Percentiles rank a stretch among this genome's conserved stretches.
Evolutionary conservation across 2,113 vertebrate genomes (phyloP).

Genomic region (Capra hircus): DNA sequence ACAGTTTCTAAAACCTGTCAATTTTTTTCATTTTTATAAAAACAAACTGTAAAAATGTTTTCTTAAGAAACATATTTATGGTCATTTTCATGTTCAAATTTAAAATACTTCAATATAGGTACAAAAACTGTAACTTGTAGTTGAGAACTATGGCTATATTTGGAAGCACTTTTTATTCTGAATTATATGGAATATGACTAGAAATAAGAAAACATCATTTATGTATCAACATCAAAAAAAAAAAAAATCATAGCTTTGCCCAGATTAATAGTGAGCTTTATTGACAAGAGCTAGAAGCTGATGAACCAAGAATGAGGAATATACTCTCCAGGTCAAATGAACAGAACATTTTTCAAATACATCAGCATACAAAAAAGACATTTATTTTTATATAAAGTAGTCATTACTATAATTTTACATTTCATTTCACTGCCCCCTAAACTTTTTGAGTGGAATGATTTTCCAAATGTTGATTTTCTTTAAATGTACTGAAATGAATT

Average conservation of each 20-base stretch:
- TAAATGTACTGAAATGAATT: background rate
- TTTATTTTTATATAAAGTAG: background rate
- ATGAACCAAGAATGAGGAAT: background rate
- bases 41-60: slow-evolving; percentile 12
- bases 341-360: background rate
- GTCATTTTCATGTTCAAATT: background rate
- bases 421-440: background rate
- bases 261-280: background rate
- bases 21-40: slow-evolving; percentile 51
- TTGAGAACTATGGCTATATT: background rate
- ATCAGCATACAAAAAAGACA: background rate
- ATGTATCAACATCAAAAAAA: background rate
- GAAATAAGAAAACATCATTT: background rate
- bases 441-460: slow-evolving; percentile 19
- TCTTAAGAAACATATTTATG: background rate
- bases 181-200: background rate
- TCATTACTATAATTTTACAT: background rate
- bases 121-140: background rate
- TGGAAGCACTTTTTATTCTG: background rate
- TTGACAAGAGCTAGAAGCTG: background rate
- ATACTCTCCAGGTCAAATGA: background rate
- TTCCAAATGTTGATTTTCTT: slow-evolving; percentile 6
- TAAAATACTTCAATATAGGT: background rate
- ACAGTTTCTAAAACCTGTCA: slow-evolving; percentile 53
- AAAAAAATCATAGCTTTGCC: background rate